phyloP scores from a whole-genome alignment of 2,888 invertebrate genomes.

The Metacarcinus magister region DNA sequence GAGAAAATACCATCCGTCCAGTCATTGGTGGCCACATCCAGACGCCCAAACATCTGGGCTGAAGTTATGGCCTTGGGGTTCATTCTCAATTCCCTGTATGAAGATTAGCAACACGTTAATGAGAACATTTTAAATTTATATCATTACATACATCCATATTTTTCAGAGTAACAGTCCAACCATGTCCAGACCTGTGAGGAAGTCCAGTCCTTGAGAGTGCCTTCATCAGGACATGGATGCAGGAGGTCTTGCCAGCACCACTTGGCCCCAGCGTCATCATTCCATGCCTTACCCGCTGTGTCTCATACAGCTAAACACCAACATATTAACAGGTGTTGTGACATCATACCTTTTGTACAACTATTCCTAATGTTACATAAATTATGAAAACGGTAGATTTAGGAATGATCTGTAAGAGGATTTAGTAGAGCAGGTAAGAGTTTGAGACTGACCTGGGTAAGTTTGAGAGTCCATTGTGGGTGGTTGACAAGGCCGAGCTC shows the following conservation, averaged over 20 bases:
- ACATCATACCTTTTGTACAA: background rate
- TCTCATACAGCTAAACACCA: constrained; percentile 92
- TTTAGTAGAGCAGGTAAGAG: background rate
- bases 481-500: constrained; percentile 93
- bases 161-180: background rate
- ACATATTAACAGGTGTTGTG: background rate
- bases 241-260: constrained; percentile 97
- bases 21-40: constrained; percentile 98
- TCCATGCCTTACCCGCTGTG: constrained; percentile 96
- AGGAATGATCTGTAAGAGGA: background rate
- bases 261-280: constrained; percentile 98
- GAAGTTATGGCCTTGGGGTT: constrained; percentile 99
- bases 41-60: constrained; percentile 97
- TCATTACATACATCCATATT: background rate
- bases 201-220: constrained; percentile 94
- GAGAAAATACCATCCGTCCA: constrained; percentile 99
- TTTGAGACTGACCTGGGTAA: constrained; percentile 90
- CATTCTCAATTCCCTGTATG: constrained; percentile 96
- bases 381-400: background rate
- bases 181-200: constrained; percentile 89
- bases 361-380: background rate
- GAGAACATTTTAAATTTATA: no score
- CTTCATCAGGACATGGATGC: constrained; percentile 95
- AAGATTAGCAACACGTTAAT: background rate
- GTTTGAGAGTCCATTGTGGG: constrained; percentile 97